These are phyloP conservation scores for Noctua comes DNA, from an alignment of 2,888 invertebrate species.

Conservation along the genomic window DNA sequence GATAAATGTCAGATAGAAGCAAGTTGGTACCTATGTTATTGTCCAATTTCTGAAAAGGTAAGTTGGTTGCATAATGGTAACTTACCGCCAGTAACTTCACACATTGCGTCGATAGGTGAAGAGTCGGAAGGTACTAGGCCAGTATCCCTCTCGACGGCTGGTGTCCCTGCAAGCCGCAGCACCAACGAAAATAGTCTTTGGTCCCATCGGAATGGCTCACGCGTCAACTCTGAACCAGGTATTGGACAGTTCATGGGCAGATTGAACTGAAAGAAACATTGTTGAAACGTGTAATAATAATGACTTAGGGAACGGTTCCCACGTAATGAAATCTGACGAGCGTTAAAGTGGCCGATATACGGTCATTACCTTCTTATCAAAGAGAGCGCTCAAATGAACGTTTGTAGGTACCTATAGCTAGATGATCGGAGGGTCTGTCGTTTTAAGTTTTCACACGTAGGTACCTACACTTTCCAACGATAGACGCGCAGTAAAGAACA, in stretches of 20 bases:
- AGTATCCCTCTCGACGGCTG: constrained; percentile 95
- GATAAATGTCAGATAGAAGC: background rate
- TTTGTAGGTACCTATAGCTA: background rate
- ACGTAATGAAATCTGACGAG: background rate
- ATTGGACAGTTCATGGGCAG: constrained; percentile 98
- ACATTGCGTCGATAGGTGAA: constrained; percentile 99
- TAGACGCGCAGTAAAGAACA: background rate
- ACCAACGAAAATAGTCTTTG: constrained; percentile 99
- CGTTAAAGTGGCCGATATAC: background rate
- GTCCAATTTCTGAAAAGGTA: background rate
- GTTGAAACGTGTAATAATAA: constrained; percentile 10
- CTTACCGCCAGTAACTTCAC: constrained; percentile 98
- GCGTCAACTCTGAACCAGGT: constrained; percentile 98
- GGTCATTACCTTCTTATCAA: background rate
- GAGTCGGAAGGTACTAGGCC: constrained; percentile 98
- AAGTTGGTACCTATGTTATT: constrained; percentile 3
- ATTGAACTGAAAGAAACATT: constrained; percentile 91
- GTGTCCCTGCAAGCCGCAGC: constrained; percentile 97
- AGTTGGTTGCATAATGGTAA: constrained; percentile 9
- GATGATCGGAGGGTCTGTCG: background rate
- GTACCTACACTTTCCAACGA: background rate
- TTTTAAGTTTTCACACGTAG: background rate
- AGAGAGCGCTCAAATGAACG: background rate
- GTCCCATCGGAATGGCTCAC: constrained; percentile 99
- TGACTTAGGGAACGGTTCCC: background rate